These are phyloP conservation scores for Apodemia duryi DNA, from an alignment of 2,888 invertebrate species.

Conservation along the genomic window DNA sequence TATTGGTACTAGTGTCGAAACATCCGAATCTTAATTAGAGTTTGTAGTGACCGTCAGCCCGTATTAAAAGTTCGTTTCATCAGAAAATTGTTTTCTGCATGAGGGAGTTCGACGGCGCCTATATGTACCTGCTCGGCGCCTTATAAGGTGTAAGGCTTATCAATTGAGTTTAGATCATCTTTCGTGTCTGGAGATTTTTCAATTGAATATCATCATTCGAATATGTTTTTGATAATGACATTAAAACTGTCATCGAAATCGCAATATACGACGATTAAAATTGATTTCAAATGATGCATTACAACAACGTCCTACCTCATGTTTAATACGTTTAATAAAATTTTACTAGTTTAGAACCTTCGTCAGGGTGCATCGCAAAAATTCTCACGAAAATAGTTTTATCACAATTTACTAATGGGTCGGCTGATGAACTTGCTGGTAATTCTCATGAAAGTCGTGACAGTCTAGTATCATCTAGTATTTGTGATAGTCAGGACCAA, in stretches of 20 bases:
- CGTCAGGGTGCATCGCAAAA: too few relatives aligned
- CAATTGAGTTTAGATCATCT: constrained; percentile 56
- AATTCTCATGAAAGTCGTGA: too few relatives aligned
- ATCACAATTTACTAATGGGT: too few relatives aligned
- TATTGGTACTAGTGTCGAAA: constrained; percentile 39
- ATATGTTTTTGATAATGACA: background rate
- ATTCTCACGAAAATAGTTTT: too few relatives aligned
- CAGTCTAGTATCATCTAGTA: too few relatives aligned
- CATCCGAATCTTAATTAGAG: constrained; percentile 69
- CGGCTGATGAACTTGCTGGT: too few relatives aligned
- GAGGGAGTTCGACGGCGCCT: constrained; percentile 35
- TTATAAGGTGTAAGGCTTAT: constrained; percentile 54
- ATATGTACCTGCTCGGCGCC: constrained; percentile 49
- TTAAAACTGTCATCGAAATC: background rate
- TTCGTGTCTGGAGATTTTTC: constrained; percentile 43
- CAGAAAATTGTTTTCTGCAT: constrained; percentile 71
- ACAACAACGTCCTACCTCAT: too few relatives aligned
- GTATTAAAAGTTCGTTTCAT: constrained; percentile 74
- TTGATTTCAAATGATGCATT: too few relatives aligned
- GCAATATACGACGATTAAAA: background rate
- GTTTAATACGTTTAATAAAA: too few relatives aligned
- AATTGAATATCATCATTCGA: constrained; percentile 29
- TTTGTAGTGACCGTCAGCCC: constrained; percentile 70
- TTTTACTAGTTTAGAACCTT: too few relatives aligned
- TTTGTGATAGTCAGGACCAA: too few relatives aligned